A percentile compares a stretch with the other conserved stretches of the same genome.
Evolutionary conservation across 2,797 vertebrate species (phyloP).

Genomic region (Lacerta bilineata): DNA sequence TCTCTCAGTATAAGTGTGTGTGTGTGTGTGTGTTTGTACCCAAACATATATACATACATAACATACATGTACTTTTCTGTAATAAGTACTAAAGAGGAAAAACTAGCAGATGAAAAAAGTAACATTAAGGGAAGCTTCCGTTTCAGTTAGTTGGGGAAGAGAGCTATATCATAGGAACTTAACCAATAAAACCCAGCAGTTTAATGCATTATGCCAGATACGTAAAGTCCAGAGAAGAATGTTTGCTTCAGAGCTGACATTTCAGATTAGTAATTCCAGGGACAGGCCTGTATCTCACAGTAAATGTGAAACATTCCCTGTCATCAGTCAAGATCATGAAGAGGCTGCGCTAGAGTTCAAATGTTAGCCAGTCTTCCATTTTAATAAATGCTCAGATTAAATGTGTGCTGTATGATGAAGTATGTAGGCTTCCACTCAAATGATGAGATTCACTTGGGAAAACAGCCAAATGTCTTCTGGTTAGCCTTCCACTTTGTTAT

Average conservation of each 20-base stretch:
- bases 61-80: not conserved
- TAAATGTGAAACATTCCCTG: conserved; percentile 31
- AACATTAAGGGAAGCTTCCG: not conserved
- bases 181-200: not conserved
- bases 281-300: not conserved
- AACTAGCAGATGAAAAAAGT: not conserved
- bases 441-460: conserved; percentile 77
- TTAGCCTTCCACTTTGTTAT: conserved; percentile 25
- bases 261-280: not conserved
- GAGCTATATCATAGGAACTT: not conserved
- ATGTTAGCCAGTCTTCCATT: conserved; percentile 80
- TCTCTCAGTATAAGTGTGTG: too few relatives aligned
- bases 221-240: not conserved
- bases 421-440: conserved; percentile 73
- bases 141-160: not conserved
- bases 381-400: conserved; percentile 80
- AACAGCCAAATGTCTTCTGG: conserved; percentile 42
- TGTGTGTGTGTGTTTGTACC: not conserved
- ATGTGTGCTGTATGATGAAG: conserved; percentile 79
- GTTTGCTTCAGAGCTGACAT: conserved; percentile 16
- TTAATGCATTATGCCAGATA: not conserved
- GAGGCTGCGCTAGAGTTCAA: conserved; percentile 23
- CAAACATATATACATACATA: too few relatives aligned
- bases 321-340: conserved; percentile 80
- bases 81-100: not conserved